Evolutionary conservation across 2,113 vertebrate species (phyloP).

Genomic region (Hoplias malabaricus): DNA sequence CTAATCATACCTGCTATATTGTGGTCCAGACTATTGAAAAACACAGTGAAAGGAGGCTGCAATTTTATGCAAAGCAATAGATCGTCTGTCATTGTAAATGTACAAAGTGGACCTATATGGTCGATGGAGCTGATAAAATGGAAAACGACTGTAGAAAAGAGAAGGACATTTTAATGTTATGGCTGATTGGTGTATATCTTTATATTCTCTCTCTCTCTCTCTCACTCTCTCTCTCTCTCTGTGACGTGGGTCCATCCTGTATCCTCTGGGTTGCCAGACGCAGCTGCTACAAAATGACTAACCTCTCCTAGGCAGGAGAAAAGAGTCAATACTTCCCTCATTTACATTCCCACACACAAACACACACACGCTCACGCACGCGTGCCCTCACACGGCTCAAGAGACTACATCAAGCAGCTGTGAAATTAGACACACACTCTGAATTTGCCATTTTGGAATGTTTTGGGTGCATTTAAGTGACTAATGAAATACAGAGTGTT

Average conservation of each 20-base stretch:
- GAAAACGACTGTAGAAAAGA: too few species aligned
- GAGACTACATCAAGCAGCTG: constrained; percentile 65
- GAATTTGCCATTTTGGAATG: constrained; percentile 57
- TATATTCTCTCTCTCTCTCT: neutral
- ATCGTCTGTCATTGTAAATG: too few species aligned
- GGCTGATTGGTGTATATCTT: too few species aligned
- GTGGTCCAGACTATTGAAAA: too few species aligned
- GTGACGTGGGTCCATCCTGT: constrained; percentile 43
- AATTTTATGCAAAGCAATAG: too few species aligned
- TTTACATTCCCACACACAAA: constrained; percentile 53
- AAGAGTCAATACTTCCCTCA: constrained; percentile 48
- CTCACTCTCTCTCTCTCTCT: neutral
- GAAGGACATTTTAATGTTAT: too few species aligned
- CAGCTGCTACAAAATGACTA: constrained; percentile 65
- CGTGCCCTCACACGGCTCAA: constrained; percentile 39
- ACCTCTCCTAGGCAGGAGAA: constrained; percentile 16
- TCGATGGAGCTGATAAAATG: too few species aligned
- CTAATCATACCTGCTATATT: too few species aligned
- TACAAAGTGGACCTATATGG: too few species aligned
- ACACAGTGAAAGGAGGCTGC: too few species aligned
- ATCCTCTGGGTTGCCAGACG: constrained; percentile 60
- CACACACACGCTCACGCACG: neutral
- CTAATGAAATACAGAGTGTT: constrained; percentile 59
- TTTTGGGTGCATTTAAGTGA: constrained; percentile 50
- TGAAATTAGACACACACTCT: constrained; percentile 67